Evolutionary conservation across 2,113 vertebrate species (phyloP).

Genomic region (Hypomesus transpacificus): DNA sequence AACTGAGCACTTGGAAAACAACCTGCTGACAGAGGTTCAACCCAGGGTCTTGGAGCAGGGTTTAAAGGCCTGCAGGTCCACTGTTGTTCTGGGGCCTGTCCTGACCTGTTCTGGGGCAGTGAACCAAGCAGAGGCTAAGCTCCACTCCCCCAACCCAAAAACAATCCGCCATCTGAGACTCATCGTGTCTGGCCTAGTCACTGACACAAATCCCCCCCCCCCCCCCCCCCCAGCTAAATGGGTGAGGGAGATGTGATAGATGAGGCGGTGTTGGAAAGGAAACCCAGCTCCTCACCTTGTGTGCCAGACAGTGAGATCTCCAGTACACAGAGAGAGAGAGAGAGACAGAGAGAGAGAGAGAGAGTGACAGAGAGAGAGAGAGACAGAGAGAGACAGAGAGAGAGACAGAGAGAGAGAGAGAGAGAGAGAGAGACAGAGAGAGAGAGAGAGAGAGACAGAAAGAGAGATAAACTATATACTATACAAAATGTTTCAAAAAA

Average conservation of each 20-base stretch:
- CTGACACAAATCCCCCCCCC: too few relatives aligned
- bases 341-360: background rate
- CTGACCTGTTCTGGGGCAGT: background rate
- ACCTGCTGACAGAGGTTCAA: conserved; percentile 1
- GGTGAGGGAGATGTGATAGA: background rate
- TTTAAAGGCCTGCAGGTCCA: background rate
- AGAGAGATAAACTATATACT: background rate
- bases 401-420: background rate
- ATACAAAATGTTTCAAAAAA: background rate
- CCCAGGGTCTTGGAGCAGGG: conserved; percentile 3
- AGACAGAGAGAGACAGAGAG: background rate
- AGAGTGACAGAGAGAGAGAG: conserved; percentile 4
- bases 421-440: background rate
- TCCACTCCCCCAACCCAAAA: background rate
- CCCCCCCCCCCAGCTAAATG: background rate
- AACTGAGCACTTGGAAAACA: background rate
- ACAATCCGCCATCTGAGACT: too few relatives aligned
- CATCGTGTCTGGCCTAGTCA: too few relatives aligned
- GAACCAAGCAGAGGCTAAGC: background rate
- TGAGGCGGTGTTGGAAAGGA: background rate
- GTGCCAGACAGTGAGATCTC: background rate
- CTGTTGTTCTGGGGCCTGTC: too few relatives aligned
- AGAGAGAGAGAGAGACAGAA: background rate
- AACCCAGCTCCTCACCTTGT: background rate
- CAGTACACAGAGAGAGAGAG: background rate